Evolutionary conservation across 1,140 invertebrate genomes (phyloP), one percentile per base, ranked within the genome.

Genomic region (Teleopsis dalmanni): DNA sequence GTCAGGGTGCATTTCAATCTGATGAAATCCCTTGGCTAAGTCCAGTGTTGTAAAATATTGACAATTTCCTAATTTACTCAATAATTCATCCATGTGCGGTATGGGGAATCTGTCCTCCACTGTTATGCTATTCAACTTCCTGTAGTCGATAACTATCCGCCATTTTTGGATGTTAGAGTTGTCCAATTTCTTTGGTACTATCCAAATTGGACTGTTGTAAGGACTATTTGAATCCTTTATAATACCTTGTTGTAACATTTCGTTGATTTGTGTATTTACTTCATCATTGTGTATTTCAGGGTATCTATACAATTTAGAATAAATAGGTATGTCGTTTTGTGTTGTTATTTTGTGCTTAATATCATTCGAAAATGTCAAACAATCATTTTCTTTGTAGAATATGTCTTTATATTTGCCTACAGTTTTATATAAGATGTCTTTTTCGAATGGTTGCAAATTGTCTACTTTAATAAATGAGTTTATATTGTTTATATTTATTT

Each of bases 11-110:
- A 58, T 51, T 13, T 45, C 41, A 8, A 56, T 53, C 22, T 55
- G 56, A 29, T 58, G 53, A 22, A 50, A 58, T 1, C 54, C 56
- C 11, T 55, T 57, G 4, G 47, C 53, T 23, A 54, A 42, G 31
- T 52, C 52, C 31, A 49, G 9, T n/a, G 37, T 54, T 25, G 52
- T 44, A 16, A 45, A 50, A 26, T 43, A 47, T 48, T 52, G 31
- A 23, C 44, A 23, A 41, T 41, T 37, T 25, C 48, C 45, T 14
- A 51, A 33, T 40, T 53, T 54, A n/a, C 47, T 45, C 70, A 35
- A 54, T 31, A 69, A 70, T 13, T 75, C 68, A 23, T 73, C 67
- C 13, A 80, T 76, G 35, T 70, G 60, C 1, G 77, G 78, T 7
- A 81, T 50, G 1, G 76, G 78, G 57, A 68, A 78, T 26, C 25